These are phyloP conservation scores for Pelosia muscerda DNA, from an alignment of 2,888 invertebrate species.

Conservation along the genomic window DNA sequence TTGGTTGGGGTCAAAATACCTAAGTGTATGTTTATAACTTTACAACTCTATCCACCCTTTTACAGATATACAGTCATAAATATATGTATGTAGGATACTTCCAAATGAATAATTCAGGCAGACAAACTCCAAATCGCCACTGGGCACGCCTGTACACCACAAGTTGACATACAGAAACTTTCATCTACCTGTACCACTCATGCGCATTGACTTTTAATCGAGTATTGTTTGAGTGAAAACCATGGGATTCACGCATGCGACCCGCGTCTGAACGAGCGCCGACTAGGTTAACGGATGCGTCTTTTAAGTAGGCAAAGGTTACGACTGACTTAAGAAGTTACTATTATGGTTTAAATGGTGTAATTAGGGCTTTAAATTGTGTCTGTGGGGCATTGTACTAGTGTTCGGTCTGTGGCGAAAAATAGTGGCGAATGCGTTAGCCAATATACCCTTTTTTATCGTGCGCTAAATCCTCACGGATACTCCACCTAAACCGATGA, in stretches of 20 bases:
- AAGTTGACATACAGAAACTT: constrained; percentile 8
- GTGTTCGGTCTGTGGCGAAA: too few species aligned
- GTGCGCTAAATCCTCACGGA: too few species aligned
- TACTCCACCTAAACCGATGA: too few species aligned
- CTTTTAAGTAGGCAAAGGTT: constrained; percentile 37
- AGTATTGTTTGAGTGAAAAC: constrained; percentile 47
- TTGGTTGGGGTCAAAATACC: too few species aligned
- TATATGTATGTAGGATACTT: not conserved
- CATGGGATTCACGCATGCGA: constrained; percentile 22
- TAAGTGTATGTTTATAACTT: too few species aligned
- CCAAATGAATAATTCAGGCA: not conserved
- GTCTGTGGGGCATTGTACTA: not conserved
- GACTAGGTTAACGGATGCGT: constrained; percentile 44
- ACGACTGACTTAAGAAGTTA: constrained; percentile 17
- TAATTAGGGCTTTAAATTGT: constrained; percentile 8
- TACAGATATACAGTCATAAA: not conserved
- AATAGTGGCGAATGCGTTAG: too few species aligned
- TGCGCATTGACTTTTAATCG: constrained; percentile 46
- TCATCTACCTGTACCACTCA: constrained; percentile 15
- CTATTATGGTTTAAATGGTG: constrained; percentile 10
- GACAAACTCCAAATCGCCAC: not conserved
- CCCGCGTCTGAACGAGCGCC: constrained; percentile 20
- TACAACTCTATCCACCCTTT: too few species aligned
- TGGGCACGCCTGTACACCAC: not conserved
- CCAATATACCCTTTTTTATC: too few species aligned